phyloP scores from a whole-genome alignment of 2,113 vertebrate genomes.

The Otus sunia region DNA sequence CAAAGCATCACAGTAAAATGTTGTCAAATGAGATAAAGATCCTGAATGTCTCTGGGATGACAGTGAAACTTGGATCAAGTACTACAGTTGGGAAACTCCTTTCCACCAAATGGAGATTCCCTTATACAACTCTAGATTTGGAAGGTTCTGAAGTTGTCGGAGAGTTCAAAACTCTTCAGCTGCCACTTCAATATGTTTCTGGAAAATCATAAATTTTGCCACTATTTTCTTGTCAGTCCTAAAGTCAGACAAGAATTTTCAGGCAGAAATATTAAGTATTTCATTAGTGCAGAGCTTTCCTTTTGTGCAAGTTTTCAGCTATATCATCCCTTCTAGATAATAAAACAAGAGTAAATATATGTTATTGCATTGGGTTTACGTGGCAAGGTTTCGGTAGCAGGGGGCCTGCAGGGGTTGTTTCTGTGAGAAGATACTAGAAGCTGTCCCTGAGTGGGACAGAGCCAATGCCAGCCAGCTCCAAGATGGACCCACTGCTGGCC shows the following conservation, averaged over 20 bases:
- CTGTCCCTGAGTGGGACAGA: background rate
- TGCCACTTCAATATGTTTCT: background rate
- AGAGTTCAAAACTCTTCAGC: background rate
- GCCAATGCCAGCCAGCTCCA: background rate
- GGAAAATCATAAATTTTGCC: background rate
- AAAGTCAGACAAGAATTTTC: background rate
- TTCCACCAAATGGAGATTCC: background rate
- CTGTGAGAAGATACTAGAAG: background rate
- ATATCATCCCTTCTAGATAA: background rate
- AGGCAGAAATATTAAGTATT: background rate
- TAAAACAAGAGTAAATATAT: background rate
- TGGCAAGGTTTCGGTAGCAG: background rate
- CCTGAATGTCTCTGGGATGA: background rate
- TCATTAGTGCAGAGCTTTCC: background rate
- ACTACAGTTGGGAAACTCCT: background rate
- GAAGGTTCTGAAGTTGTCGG: background rate
- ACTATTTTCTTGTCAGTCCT: background rate
- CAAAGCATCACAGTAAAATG: background rate
- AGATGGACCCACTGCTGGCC: background rate
- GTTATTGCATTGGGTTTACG: background rate
- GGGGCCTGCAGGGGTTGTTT: accelerated
- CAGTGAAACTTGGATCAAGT: background rate
- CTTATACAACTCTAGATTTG: background rate
- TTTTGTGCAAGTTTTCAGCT: background rate
- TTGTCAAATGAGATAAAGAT: background rate